Evolutionary conservation across 1,140 invertebrate species (phyloP), one percentile per base, ranked within the genome.

Genomic region (Drosophila tsacasi): DNA sequence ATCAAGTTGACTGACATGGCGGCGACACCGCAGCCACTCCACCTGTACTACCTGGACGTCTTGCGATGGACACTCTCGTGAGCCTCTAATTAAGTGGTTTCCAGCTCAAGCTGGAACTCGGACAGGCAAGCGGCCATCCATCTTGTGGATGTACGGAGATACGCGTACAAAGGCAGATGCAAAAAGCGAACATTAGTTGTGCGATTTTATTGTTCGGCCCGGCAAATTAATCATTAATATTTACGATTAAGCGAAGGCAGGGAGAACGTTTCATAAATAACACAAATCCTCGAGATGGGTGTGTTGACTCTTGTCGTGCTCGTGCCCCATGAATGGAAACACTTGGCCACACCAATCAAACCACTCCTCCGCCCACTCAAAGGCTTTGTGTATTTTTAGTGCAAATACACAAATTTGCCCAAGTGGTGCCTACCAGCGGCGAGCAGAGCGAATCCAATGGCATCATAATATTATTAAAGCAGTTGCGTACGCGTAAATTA

Each of bases 151-250:
- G 78, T 61, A 44, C 15, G 35, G 50, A 50, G n/a, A 54, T 17
- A 50, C 21, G 7, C 39, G 27, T 8, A 23, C 55, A 17, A 17
- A 42, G 19, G 6, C 62, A 63, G 27, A 62, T n/a, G 32, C 64
- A 39, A 55, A 21, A 27, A 50, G 39, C 49, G 35, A 49, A 75
- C 72, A 75, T 75, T 64, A 75, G 72, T 40, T 63, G 40, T 27
- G 49, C 19, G 72, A 75, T 75, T 64, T 75, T 64, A 47, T 58
- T 74, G 46, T 61, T 40, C 55, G 72, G 59, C 59, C 60, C 32
- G 37, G 54, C 44, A 77, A 86, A 87, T 89, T 81, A 90, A 89
- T 89, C 84, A 89, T 90, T 84, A 69, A 78, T 77, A 77, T 78
- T 78, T 78, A 78, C 75, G 75, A 78, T 69, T 69, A 69, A 79